Evolutionary conservation across 2,888 invertebrate species (phyloP).

Genomic region (Epinotia ramella): DNA sequence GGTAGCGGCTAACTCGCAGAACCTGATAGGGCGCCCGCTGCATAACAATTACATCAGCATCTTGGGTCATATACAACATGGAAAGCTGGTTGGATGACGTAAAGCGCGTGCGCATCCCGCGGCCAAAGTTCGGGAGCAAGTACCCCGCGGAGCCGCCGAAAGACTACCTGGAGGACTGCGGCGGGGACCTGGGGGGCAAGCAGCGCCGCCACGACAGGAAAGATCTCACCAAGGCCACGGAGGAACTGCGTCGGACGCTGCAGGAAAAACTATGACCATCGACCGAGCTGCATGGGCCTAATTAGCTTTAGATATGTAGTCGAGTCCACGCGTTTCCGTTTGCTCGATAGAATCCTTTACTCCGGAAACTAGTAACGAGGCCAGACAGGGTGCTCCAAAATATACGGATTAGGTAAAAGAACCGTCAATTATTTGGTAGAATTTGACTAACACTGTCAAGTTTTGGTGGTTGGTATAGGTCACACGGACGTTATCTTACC

Average conservation of each 20-base stretch:
- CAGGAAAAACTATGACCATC: constrained; percentile 90
- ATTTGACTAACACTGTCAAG: not conserved
- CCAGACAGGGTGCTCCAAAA: not conserved
- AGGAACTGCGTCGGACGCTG: constrained; percentile 90
- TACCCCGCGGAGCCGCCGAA: constrained; percentile 91
- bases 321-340: constrained; percentile 17
- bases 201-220: constrained; percentile 80
- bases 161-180: constrained; percentile 90
- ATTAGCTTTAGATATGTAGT: constrained; percentile 27
- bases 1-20: constrained; percentile 27
- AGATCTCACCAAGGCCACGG: constrained; percentile 89
- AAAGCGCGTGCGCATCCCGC: constrained; percentile 92
- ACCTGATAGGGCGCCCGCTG: constrained; percentile 17
- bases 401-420: not conserved
- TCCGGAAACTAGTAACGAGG: not conserved
- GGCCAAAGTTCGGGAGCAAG: constrained; percentile 91
- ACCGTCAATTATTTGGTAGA: not conserved
- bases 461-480: not conserved
- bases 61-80: constrained; percentile 78
- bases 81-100: constrained; percentile 94
- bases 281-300: not conserved
- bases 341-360: constrained; percentile 1
- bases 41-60: constrained; percentile 36
- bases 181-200: constrained; percentile 83
- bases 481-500: not conserved